Percentiles rank a stretch among this genome's conserved stretches.
These are phyloP conservation scores for Penaeus monodon DNA, from an alignment of 2,888 invertebrate genomes.

Conservation along the genomic window DNA sequence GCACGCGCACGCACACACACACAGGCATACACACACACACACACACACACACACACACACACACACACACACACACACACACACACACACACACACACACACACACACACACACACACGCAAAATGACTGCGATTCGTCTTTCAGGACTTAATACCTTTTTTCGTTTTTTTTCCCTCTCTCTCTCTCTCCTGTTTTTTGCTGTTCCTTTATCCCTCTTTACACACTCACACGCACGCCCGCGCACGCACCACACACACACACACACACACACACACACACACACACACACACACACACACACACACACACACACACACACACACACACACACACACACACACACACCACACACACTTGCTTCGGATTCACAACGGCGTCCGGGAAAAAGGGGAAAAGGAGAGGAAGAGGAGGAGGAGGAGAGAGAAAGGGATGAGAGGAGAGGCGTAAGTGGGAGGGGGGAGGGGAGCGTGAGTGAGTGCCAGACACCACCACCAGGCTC, in stretches of 20 bases:
- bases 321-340: neutral
- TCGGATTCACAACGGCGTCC: no score
- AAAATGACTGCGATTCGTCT: neutral
- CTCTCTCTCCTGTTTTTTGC: neutral
- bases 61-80: neutral
- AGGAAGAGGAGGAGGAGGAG: neutral
- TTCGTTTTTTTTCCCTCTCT: no score
- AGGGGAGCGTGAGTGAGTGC: neutral
- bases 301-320: no score
- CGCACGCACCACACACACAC: neutral
- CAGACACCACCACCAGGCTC: neutral
- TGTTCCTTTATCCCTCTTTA: neutral
- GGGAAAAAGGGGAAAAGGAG: neutral
- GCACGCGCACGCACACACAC: neutral
- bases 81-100: neutral
- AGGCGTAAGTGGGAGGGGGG: neutral
- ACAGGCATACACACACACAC: conserved; percentile 15
- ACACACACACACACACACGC: neutral
- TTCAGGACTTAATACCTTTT: no score
- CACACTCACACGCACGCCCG: neutral
- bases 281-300: neutral
- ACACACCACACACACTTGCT: no score
- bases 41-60: neutral
- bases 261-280: neutral
- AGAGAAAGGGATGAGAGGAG: neutral